These are phyloP conservation scores for Teinopalpus imperialis DNA, from an alignment of 2,888 invertebrate species.

Conservation along the genomic window DNA sequence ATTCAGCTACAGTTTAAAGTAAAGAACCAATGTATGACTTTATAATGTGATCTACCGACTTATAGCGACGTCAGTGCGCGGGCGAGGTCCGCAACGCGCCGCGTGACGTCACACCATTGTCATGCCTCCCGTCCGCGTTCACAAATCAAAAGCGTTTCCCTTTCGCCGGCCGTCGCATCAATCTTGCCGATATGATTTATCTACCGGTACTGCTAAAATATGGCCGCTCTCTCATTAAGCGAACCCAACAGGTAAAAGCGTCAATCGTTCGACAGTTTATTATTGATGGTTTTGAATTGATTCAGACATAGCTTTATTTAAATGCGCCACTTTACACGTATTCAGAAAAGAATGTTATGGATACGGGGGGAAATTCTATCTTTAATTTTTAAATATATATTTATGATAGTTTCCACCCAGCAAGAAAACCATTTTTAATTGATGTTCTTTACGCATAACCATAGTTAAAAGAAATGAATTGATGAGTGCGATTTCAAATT, in stretches of 20 bases:
- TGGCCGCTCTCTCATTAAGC: conserved; percentile 57
- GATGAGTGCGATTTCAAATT: too few relatives aligned
- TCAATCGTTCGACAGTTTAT: conserved; percentile 30
- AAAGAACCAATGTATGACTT: conserved; percentile 10
- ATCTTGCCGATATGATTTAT: conserved; percentile 70
- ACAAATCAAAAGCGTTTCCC: conserved; percentile 67
- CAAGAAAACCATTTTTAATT: too few relatives aligned
- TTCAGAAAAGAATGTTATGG: conserved; percentile 41
- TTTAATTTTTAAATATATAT: background rate
- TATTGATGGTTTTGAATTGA: conserved; percentile 31
- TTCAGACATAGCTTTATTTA: conserved; percentile 29
- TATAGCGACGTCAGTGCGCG: background rate
- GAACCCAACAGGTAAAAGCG: conserved; percentile 48
- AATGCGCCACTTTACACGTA: conserved; percentile 34
- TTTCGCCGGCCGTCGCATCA: conserved; percentile 56
- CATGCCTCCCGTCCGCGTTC: conserved; percentile 40
- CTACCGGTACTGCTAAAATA: conserved; percentile 56
- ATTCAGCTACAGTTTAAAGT: too few relatives aligned
- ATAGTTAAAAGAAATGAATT: background rate
- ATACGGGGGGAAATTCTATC: conserved; percentile 53
- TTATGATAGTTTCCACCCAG: background rate
- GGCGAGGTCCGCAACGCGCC: conserved; percentile 26
- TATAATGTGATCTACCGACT: conserved; percentile 6
- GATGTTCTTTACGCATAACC: too few relatives aligned
- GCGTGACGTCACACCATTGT: conserved; percentile 63